phyloP scores from a whole-genome alignment of 2,888 invertebrate species.

The Synanthedon vespiformis region DNA sequence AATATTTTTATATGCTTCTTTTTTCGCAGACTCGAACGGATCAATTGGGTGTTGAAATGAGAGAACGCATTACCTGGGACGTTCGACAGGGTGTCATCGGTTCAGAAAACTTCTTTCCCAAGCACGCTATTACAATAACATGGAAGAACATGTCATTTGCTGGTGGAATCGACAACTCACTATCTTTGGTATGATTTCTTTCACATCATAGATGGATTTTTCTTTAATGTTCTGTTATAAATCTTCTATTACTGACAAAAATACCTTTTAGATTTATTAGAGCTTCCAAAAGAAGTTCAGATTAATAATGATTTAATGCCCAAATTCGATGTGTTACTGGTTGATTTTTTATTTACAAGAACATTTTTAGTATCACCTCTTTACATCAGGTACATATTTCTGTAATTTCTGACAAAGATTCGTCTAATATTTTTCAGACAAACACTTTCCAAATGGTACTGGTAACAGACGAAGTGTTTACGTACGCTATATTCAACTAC shows the following conservation, averaged over 20 bases:
- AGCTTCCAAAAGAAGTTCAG: too few relatives aligned
- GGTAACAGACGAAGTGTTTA: slow-evolving; percentile 92
- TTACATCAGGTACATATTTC: not conserved
- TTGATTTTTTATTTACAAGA: not conserved
- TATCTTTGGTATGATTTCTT: slow-evolving; percentile 71
- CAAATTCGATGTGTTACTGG: too few relatives aligned
- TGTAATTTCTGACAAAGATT: too few relatives aligned
- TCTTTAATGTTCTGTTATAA: too few relatives aligned
- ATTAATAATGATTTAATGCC: too few relatives aligned
- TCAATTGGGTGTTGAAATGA: slow-evolving; percentile 85
- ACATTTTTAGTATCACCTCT: not conserved
- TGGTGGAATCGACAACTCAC: slow-evolving; percentile 85
- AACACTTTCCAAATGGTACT: slow-evolving; percentile 96
- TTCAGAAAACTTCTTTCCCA: slow-evolving; percentile 89
- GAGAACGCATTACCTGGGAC: slow-evolving; percentile 89
- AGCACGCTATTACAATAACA: slow-evolving; percentile 90
- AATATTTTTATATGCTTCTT: too few relatives aligned
- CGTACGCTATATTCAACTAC: slow-evolving; percentile 97
- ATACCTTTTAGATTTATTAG: not conserved
- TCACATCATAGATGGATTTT: too few relatives aligned
- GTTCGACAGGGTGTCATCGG: slow-evolving; percentile 92
- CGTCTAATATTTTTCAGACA: slow-evolving; percentile 69
- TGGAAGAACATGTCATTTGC: slow-evolving; percentile 97
- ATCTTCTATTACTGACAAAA: not conserved
- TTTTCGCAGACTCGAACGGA: slow-evolving; percentile 75